phyloP scores from a whole-genome alignment of 2,797 vertebrate genomes.

The Loriculus beryllinus region DNA sequence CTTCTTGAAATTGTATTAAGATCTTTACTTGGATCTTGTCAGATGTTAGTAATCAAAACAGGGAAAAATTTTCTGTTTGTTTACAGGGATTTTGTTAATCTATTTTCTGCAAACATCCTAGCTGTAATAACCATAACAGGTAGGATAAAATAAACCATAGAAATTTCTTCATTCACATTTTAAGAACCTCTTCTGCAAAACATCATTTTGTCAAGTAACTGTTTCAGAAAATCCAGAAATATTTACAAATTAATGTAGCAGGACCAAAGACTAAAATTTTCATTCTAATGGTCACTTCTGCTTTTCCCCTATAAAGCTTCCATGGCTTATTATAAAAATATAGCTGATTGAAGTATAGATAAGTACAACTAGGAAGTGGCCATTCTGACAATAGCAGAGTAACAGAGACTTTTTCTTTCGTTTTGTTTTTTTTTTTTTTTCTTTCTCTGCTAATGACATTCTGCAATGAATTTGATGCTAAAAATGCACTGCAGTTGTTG shows the following conservation, averaged over 20 bases:
- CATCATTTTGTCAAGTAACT: background rate
- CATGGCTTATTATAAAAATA: background rate
- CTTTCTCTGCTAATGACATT: background rate
- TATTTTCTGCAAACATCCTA: background rate
- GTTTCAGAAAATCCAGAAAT: constrained; percentile 7
- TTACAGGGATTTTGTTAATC: background rate
- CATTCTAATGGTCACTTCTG: background rate
- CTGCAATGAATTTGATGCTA: background rate
- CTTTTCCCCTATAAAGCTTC: background rate
- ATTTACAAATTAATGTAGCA: constrained; percentile 23
- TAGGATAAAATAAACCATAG: background rate
- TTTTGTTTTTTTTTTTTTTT: background rate
- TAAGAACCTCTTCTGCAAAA: background rate
- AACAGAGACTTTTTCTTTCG: background rate
- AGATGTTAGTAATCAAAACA: background rate
- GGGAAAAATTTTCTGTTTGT: background rate
- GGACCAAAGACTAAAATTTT: background rate
- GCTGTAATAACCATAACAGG: background rate
- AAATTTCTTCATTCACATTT: background rate
- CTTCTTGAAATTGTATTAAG: constrained; percentile 20
- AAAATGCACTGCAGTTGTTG: background rate
- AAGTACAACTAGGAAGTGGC: background rate
- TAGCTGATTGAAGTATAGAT: background rate
- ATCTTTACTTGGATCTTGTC: background rate
- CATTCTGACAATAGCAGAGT: constrained; percentile 10